These are phyloP conservation scores for Promerops cafer DNA, from an alignment of 2,113 vertebrate genomes.

Conservation along the genomic window DNA sequence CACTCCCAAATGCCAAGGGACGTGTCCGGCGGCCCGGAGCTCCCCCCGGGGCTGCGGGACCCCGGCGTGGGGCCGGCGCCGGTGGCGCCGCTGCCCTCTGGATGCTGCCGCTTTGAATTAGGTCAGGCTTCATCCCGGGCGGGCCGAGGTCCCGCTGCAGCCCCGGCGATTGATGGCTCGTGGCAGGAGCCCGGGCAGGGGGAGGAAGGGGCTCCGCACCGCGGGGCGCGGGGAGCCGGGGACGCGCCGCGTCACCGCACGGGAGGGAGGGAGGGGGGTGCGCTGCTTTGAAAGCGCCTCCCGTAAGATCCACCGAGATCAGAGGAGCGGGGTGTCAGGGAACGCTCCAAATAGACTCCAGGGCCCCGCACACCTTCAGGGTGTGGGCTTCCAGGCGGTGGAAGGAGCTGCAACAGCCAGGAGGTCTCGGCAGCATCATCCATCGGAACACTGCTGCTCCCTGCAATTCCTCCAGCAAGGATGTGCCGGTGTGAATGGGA, in stretches of 20 bases:
- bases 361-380: rapidly evolving
- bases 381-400: background rate
- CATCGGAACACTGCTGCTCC: rapidly evolving
- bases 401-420: background rate
- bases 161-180: background rate
- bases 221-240: background rate
- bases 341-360: background rate
- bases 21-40: background rate
- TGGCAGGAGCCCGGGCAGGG: background rate
- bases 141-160: background rate
- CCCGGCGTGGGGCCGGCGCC: background rate
- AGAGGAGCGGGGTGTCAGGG: background rate
- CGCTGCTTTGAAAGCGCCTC: background rate
- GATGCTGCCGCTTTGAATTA: constrained; percentile 37
- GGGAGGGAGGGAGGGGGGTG: background rate
- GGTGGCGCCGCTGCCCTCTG: background rate
- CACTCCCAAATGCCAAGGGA: background rate
- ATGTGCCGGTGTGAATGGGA: background rate
- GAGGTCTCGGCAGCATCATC: rapidly evolving
- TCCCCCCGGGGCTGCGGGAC: background rate
- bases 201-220: background rate
- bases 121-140: constrained; percentile 38
- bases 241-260: rapidly evolving
- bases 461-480: background rate
- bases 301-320: background rate